phyloP scores from a whole-genome alignment of 35 echinoderm and acorn worm genomes.

The Ptychodera flava region DNA sequence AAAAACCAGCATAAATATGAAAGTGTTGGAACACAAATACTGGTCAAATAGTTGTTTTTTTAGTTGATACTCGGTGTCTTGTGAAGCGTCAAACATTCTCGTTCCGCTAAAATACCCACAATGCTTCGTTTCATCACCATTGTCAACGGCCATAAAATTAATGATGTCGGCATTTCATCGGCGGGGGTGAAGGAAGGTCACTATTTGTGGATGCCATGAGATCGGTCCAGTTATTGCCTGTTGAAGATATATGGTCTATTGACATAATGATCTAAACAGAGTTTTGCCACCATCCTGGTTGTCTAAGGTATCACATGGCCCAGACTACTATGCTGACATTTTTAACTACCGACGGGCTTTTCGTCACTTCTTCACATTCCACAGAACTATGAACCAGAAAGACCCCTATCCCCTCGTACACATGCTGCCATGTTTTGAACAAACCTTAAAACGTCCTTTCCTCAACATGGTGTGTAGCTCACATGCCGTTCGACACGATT shows the following conservation, averaged over 20 bases:
- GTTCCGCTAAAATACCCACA: too few species aligned
- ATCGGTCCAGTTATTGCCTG: neutral
- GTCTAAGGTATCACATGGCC: neutral
- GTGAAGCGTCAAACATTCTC: too few species aligned
- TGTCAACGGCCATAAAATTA: neutral
- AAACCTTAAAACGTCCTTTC: too few species aligned
- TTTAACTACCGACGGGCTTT: neutral
- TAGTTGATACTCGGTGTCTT: too few species aligned
- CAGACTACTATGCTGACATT: too few species aligned
- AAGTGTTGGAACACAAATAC: too few species aligned
- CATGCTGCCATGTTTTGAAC: too few species aligned
- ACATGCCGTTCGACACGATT: too few species aligned
- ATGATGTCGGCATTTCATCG: neutral
- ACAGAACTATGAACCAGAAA: neutral
- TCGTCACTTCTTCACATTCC: neutral
- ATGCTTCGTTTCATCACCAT: too few species aligned
- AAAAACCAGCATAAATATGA: too few species aligned
- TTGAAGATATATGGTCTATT: neutral
- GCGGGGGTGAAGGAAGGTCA: neutral
- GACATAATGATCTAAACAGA: neutral
- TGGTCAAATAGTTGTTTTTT: too few species aligned
- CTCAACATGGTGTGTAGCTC: too few species aligned
- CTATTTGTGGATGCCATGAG: neutral
- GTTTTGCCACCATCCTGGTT: neutral
- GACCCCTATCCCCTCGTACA: neutral